phyloP scores from a whole-genome alignment of 2,888 invertebrate genomes.

The Ophion ellenae region DNA sequence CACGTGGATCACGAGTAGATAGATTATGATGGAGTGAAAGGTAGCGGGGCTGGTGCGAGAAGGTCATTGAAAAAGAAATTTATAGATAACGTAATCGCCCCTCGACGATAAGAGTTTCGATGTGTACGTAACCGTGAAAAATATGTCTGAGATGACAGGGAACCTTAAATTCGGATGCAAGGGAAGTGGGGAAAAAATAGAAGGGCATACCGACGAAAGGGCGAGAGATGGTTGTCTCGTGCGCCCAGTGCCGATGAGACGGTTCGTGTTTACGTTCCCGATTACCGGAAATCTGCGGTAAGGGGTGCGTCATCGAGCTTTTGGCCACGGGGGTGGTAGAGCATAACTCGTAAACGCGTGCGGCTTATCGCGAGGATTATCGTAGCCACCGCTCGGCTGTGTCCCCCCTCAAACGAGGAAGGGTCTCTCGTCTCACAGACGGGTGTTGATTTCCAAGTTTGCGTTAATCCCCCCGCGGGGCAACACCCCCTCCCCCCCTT shows the following conservation, averaged over 20 bases:
- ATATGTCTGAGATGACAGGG: constrained; percentile 31
- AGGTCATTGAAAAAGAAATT: constrained; percentile 45
- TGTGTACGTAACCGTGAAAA: constrained; percentile 3
- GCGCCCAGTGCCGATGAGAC: neutral
- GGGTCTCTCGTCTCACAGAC: constrained; percentile 21
- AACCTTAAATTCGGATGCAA: neutral
- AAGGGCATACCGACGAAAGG: too few relatives aligned
- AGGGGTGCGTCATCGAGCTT: neutral
- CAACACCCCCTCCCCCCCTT: constrained; percentile 39
- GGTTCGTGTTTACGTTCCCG: constrained; percentile 68
- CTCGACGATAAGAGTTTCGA: constrained; percentile 61
- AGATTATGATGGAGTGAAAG: neutral
- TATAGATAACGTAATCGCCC: constrained; percentile 69
- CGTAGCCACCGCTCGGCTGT: constrained; percentile 33
- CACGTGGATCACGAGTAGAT: constrained; percentile 2
- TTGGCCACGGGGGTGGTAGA: neutral
- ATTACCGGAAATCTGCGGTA: constrained; percentile 62
- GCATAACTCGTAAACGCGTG: constrained; percentile 66
- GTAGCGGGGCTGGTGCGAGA: neutral
- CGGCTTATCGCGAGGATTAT: constrained; percentile 77
- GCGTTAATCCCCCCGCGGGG: constrained; percentile 68
- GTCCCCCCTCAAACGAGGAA: constrained; percentile 1
- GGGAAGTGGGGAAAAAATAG: neutral
- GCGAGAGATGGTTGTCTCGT: too few relatives aligned
- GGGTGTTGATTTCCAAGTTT: constrained; percentile 71